Base-by-base conservation (phyloP, 64 coral and sea anemone species). In the Porites lutea region DNA sequence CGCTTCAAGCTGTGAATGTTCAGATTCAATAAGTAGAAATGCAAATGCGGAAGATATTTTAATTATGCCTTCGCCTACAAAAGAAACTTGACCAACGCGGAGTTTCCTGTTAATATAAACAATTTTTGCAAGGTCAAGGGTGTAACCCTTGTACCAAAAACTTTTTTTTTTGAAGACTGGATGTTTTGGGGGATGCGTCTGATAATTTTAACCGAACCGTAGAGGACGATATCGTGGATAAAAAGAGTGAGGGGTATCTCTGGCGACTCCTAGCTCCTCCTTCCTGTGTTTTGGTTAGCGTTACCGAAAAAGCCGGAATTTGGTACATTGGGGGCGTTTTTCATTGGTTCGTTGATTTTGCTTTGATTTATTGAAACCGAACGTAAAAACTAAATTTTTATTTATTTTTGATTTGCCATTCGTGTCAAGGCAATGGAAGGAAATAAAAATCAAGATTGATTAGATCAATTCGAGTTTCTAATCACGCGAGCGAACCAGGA, bases 71-170 rank as follows among this genome's bases (percentile, higher is more conserved):
- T 37, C 27, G 27, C 27, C 65, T 68, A 23, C 81, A 84, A 84
- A 84, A 52, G 81, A 84, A 84, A 69, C 63, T 65, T 52, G 81
- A 60, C 81, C 81, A 68, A 84, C 81, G 81, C 81, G 81, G n/a
- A 50, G 81, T 67, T 84, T 84, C 81, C 81, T 84, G 81, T 84
- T 52, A 67, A 84, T 84, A 84, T 69, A 84, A 84, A 84, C 81
- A 84, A 65, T 44, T 14, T 76, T 76, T 76, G 18, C 63, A 84
- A 84, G 81, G 81, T 84, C 81, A 84, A 84, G 81, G 81, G 64
- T 84, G 81, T 59, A 67, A 13, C 45, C 49, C 53, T 68, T 67
- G 67, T 19, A 76, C 51, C 18, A 50, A 76, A 49, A 4, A 5
- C 19, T 69, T 69, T 68, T 68, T 51, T 52, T 67, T 84, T 84